Percentiles rank a stretch among this genome's conserved stretches.
These are phyloP conservation scores for Chelonus insularis DNA, from an alignment of 1,140 invertebrate genomes.

Conservation along the genomic window DNA sequence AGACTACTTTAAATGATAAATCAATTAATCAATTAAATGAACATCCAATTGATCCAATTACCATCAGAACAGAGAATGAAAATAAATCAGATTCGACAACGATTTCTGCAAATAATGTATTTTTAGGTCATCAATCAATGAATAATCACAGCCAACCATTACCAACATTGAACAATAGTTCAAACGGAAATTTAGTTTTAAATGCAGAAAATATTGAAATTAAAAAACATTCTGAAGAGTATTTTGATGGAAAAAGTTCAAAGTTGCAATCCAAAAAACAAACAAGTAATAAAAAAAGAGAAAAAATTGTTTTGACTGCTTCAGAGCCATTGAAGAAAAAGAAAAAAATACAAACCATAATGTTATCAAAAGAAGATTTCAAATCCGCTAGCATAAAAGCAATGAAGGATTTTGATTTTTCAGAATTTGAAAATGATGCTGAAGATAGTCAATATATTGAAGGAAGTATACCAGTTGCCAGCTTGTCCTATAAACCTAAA, in stretches of 20 bases:
- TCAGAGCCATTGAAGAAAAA: conserved; percentile 26
- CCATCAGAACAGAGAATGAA: not conserved
- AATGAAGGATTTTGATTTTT: conserved; percentile 43
- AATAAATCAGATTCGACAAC: too few relatives aligned
- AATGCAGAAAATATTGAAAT: too few relatives aligned
- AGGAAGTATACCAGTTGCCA: conserved; percentile 41
- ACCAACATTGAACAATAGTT: too few relatives aligned
- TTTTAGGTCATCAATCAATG: too few relatives aligned
- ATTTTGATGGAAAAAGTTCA: not conserved
- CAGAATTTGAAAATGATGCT: conserved; percentile 45
- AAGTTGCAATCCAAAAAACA: not conserved
- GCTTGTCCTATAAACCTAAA: conserved; percentile 50
- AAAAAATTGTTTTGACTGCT: not conserved
- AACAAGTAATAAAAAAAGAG: not conserved
- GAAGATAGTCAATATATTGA: conserved; percentile 26
- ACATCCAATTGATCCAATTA: not conserved
- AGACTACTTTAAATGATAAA: not conserved
- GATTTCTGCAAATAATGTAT: too few relatives aligned
- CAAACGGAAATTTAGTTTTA: too few relatives aligned
- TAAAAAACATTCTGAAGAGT: too few relatives aligned
- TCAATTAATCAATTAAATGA: not conserved
- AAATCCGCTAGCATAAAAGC: not conserved
- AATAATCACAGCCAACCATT: too few relatives aligned
- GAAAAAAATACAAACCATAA: conserved; percentile 35
- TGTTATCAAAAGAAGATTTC: conserved; percentile 39